Evolutionary conservation across 2,888 invertebrate species (phyloP).

Genomic region (Arrhopalites spinosus): DNA sequence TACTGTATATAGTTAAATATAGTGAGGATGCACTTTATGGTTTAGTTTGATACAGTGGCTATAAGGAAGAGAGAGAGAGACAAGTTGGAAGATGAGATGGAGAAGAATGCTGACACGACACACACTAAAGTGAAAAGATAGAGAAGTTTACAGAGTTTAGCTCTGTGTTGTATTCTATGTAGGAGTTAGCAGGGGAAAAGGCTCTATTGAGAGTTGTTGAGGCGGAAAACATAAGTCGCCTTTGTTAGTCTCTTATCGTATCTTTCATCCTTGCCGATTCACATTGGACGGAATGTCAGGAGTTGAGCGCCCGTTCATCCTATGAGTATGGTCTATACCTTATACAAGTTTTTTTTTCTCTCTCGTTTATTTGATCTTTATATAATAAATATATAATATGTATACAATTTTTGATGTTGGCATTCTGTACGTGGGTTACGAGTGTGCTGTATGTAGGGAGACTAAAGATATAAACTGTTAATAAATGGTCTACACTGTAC

Average conservation of each 20-base stretch:
- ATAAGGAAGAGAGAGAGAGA: too few relatives aligned
- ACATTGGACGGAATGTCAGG: neutral
- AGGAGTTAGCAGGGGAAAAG: neutral
- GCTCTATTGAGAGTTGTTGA: conserved; percentile 32
- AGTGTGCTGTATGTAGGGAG: too few relatives aligned
- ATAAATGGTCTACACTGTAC: too few relatives aligned
- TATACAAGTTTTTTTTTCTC: too few relatives aligned
- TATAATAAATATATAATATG: neutral
- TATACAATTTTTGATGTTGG: too few relatives aligned
- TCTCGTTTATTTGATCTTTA: neutral
- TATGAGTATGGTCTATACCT: too few relatives aligned
- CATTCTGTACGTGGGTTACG: too few relatives aligned
- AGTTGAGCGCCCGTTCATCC: neutral
- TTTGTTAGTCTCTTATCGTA: neutral
- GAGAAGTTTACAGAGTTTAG: conserved; percentile 17
- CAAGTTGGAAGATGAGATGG: neutral
- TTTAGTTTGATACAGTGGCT: too few relatives aligned
- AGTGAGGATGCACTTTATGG: too few relatives aligned
- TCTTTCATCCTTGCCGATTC: conserved; percentile 18
- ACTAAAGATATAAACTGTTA: too few relatives aligned
- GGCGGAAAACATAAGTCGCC: conserved; percentile 32
- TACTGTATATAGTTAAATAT: too few relatives aligned
- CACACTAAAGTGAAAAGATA: conserved; percentile 11
- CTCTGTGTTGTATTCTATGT: neutral
- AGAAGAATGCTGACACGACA: conserved; percentile 21